phyloP scores from a whole-genome alignment of 1,140 invertebrate species.

The Brachystomella parvula region DNA sequence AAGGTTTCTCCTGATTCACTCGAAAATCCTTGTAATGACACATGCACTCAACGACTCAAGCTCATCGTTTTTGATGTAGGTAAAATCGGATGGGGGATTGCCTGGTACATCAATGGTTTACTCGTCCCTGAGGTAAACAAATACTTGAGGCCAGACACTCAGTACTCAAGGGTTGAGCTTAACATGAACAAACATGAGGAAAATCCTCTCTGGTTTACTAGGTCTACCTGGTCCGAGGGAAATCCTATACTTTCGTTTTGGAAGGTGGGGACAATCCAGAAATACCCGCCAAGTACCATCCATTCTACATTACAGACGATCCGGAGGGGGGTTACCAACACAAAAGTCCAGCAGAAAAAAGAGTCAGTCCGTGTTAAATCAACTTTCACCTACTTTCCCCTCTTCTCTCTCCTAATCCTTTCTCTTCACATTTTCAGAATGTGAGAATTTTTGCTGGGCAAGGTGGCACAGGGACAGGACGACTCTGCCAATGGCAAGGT shows the following conservation, averaged over 20 bases:
- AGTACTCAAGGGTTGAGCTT: neutral
- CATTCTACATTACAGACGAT: conserved; percentile 92
- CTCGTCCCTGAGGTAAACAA: conserved; percentile 65
- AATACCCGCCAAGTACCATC: conserved; percentile 75
- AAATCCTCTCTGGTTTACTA: neutral
- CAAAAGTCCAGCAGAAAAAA: conserved; percentile 50
- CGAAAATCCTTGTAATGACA: too few species aligned
- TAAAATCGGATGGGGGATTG: conserved; percentile 84
- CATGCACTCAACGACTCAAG: too few species aligned
- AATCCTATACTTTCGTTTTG: conserved; percentile 62
- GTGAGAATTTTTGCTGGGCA: conserved; percentile 69
- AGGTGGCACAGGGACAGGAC: conserved; percentile 62
- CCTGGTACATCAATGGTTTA: conserved; percentile 92
- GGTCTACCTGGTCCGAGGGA: conserved; percentile 20
- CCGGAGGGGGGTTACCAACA: conserved; percentile 79
- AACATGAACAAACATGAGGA: conserved; percentile 1
- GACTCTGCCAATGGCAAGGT: conserved; percentile 70
- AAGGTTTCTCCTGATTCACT: too few species aligned
- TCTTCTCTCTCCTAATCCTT: neutral
- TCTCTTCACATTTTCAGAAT: conserved; percentile 48
- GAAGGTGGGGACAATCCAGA: conserved; percentile 76
- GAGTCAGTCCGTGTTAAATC: neutral
- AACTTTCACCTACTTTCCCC: neutral
- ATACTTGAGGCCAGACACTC: neutral
- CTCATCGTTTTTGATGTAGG: conserved; percentile 48